Base-by-base conservation (phyloP, 2,113 vertebrate genomes). In the Triplophysa dalaica region DNA sequence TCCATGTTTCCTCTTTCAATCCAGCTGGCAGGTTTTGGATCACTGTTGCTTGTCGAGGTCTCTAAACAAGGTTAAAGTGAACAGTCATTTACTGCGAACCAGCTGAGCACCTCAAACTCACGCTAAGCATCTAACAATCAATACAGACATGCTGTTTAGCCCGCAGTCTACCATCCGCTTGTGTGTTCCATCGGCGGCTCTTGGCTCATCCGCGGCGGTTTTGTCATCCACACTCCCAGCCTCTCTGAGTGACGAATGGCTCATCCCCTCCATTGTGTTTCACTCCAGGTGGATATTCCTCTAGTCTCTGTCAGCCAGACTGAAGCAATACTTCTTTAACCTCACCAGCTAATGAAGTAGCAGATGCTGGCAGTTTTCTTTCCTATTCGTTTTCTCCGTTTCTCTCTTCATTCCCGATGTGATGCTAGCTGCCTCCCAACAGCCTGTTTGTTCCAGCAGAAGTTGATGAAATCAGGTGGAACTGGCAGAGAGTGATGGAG, bases 251-350 rank as follows among this genome's bases (percentile, higher is more conserved):
- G 89, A 88, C 85, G 84, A 87, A 88, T 86, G 74, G 79, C 70
- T 74, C 41, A 69, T 86, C 84, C 79, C 76, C 8, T 60, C 38
- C 77, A 83, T 33, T 81, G 78, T 75, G 84, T 90, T 87, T 83
- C 85, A 86, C 83, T 88, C 77, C 79, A 80, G 82, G 82, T 87
- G 81, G 87, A 89, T 89, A 85, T 90, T 88, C 67, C 82, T 80
- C 88, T 83, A 84, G 72, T 91, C 62, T 87, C 81, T 88, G 81
- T 87, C 87, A 87, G 85, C 73, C 24, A 60, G 81, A 54, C 82
- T 86, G 77, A 61, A 81, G 78, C 68, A 61, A 78, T 85, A 69
- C 84, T 85, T 84, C 77, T 88, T 86, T 83, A 85, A 82, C 66
- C 65, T 80, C 82, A 41, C 75, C 58, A 74, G 81, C 84, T 88